Conservation (phyloP, 2,113 vertebrate species). For the Centropristis striata region DNA sequence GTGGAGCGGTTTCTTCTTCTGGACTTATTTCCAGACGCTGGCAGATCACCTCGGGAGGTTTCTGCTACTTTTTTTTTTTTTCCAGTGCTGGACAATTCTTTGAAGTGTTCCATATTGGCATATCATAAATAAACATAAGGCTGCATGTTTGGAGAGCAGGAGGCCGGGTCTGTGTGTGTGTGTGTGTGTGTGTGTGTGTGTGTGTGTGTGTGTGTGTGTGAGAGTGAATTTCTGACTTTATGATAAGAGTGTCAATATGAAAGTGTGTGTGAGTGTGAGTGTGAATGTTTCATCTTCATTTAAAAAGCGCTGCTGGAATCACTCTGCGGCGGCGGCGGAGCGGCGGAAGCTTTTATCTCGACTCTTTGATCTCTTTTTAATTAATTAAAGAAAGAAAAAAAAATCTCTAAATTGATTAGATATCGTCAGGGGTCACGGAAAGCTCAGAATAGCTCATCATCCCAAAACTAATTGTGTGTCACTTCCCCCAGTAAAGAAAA, state of each 20-base stretch:
- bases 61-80: background rate
- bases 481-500: conserved; percentile 1
- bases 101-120: conserved; percentile 72
- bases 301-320: conserved; percentile 35
- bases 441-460: conserved; percentile 36
- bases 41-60: conserved; percentile 33
- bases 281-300: conserved; percentile 43
- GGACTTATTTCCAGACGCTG: conserved; percentile 26
- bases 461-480: conserved; percentile 24
- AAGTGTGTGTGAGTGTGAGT: conserved; percentile 30
- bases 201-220: background rate
- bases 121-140: conserved; percentile 76
- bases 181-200: background rate
- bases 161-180: conserved; percentile 1
- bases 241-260: conserved; percentile 22
- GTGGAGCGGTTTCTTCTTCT: too few species aligned
- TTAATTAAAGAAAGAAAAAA: conserved; percentile 52
- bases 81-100: conserved; percentile 63
- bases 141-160: conserved; percentile 50
- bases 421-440: conserved; percentile 28
- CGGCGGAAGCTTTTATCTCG: conserved; percentile 21
- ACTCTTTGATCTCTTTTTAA: conserved; percentile 57
- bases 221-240: conserved; percentile 14
- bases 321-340: background rate
- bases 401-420: conserved; percentile 44